Evolutionary conservation across 2,797 vertebrate species (phyloP).

Genomic region (Columba guinea): DNA sequence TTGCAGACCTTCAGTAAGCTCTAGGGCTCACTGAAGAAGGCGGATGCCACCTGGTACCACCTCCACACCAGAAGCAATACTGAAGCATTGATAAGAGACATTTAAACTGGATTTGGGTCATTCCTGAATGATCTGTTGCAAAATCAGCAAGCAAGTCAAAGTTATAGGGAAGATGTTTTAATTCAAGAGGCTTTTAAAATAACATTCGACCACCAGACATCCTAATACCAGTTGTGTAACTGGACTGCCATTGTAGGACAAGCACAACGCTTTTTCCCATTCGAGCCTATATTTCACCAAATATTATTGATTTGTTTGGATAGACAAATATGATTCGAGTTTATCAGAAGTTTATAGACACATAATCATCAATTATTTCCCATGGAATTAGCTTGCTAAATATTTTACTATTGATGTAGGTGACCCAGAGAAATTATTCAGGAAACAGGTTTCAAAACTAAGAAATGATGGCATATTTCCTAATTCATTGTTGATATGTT

Average conservation of each 20-base stretch:
- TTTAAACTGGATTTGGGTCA: not conserved
- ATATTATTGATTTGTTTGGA: not conserved
- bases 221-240: not conserved
- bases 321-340: not conserved
- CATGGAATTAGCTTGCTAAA: not conserved
- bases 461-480: not conserved
- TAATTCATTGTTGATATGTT: not conserved
- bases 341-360: not conserved
- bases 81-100: not conserved
- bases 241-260: not conserved
- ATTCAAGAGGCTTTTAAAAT: not conserved
- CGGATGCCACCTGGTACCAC: not conserved
- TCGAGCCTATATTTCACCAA: not conserved
- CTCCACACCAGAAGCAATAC: not conserved
- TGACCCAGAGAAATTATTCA: not conserved
- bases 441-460: not conserved
- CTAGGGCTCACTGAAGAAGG: not conserved
- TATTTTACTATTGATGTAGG: not conserved
- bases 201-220: not conserved
- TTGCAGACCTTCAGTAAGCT: not conserved
- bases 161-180: not conserved
- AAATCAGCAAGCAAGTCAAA: not conserved
- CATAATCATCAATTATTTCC: not conserved
- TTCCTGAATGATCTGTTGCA: not conserved
- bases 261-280: rapidly evolving